Conservation (phyloP, 2,888 invertebrate genomes). For the Listrodromus nycthemerus region DNA sequence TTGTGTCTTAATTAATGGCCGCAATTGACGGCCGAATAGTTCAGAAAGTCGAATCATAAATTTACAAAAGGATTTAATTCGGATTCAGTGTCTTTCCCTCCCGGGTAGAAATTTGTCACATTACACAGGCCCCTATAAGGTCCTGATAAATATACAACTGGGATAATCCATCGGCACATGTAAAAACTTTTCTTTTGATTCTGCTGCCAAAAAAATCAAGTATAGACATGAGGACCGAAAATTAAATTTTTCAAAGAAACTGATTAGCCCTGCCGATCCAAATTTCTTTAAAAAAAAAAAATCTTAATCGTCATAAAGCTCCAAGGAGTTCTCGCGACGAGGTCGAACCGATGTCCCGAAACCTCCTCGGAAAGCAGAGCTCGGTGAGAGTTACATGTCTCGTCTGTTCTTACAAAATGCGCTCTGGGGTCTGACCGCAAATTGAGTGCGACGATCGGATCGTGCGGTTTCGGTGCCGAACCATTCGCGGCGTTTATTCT, state of each 20-base stretch:
- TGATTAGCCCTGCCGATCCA: too few relatives aligned
- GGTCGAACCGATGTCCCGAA: not conserved
- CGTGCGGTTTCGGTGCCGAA: slow-evolving; percentile 18
- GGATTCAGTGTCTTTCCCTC: slow-evolving; percentile 92
- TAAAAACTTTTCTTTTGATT: too few relatives aligned
- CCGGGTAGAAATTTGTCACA: too few relatives aligned
- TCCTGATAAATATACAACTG: not conserved
- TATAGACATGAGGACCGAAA: too few relatives aligned
- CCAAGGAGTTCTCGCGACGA: not conserved
- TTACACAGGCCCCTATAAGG: too few relatives aligned
- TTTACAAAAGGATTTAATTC: too few relatives aligned
- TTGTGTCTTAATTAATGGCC: not conserved
- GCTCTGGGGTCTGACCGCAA: slow-evolving; percentile 13
- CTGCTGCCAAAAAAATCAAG: too few relatives aligned
- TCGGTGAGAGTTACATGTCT: not conserved
- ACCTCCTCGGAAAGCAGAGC: not conserved
- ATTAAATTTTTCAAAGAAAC: too few relatives aligned
- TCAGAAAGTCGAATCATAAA: not conserved
- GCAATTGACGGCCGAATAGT: not conserved
- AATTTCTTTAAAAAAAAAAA: too few relatives aligned
- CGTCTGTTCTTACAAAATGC: slow-evolving; percentile 8
- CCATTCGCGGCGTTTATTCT: not conserved
- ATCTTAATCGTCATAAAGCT: too few relatives aligned
- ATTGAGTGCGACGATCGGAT: slow-evolving; percentile 30
- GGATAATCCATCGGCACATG: not conserved